Base-by-base conservation (phyloP, 2,888 invertebrate genomes). In the Plagodis pulveraria region DNA sequence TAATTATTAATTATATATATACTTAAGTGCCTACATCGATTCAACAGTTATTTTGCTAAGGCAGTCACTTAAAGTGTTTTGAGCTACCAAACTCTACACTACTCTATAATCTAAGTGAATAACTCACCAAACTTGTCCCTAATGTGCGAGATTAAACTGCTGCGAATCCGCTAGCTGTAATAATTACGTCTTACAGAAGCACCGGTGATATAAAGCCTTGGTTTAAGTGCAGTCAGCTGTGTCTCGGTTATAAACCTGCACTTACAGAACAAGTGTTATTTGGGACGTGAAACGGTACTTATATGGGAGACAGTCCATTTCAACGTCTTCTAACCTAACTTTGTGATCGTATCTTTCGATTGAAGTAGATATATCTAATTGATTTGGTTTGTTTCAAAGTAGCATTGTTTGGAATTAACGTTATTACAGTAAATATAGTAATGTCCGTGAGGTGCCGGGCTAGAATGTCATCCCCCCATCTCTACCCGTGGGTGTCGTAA, bases 201-300 rank as follows among this genome's bases (percentile, higher is more conserved):
- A 67, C 67, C 75, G 74, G 77, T 76, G 78, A 76, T 78, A 80
- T 84, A 84, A 83, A 86, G 83, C 80, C 73, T 74, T 65, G 78
- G 78, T 81, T 85, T 86, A 82, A 83, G 77, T 80, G 78, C 80
- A 74, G 69, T 73, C 87, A 87, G 83, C 85, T 87, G 87, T 74
- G 84, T 74, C 82, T 74, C 72, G 63, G 74, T 75, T 78, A 79
- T 79, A 80, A 81, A 80, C 77, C 79, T 80, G 78, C 50, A 50
- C 12, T 50, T 43, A 50, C 11, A 43, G 10, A 42, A 35, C 34
- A 50, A 50, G 49, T 12, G 40, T 22, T 49, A 32, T 38, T 12
- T 7, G 35, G 11, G n/a, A 40, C 38, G 22, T 22, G 22, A 22
- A 22, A 22, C 22, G 22, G 22, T 22, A 22, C 22, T 22, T 22